phyloP scores from a whole-genome alignment of 2,797 vertebrate genomes.

The Xiphophorus birchmanni region DNA sequence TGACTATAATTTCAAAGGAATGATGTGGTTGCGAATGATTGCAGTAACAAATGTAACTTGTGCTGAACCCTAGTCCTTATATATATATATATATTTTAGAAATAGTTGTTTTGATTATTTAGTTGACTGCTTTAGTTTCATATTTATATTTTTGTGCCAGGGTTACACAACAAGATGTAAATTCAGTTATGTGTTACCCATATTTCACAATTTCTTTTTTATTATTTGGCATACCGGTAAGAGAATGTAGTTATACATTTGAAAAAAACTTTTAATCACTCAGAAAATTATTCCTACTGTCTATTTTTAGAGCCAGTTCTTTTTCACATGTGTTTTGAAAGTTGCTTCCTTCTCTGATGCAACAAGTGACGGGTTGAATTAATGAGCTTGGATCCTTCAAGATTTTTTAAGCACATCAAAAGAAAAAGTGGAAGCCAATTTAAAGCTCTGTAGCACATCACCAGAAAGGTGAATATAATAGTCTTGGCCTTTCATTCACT shows the following conservation, averaged over 20 bases:
- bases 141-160: constrained; percentile 43
- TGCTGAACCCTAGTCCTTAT: constrained; percentile 18
- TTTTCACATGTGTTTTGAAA: constrained; percentile 23
- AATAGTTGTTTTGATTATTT: constrained; percentile 1
- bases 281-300: constrained; percentile 8
- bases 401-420: constrained; percentile 65
- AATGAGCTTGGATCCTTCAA: constrained; percentile 72
- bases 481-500: constrained; percentile 77
- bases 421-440: constrained; percentile 73
- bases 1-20: constrained; percentile 60
- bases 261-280: constrained; percentile 8
- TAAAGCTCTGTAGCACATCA: constrained; percentile 70
- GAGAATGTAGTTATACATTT: constrained; percentile 12
- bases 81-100: neutral
- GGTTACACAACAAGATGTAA: constrained; percentile 49
- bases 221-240: constrained; percentile 22
- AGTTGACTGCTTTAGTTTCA: constrained; percentile 30
- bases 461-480: constrained; percentile 76
- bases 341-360: constrained; percentile 33
- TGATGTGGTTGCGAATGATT: constrained; percentile 39
- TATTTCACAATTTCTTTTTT: neutral
- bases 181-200: constrained; percentile 36
- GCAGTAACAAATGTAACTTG: constrained; percentile 38
- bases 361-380: constrained; percentile 69
- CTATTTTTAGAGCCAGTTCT: neutral